Evolutionary conservation across 2,797 vertebrate species (phyloP), one percentile per base, ranked within the genome.

Genomic region (Ctenopoma kingsleyae): DNA sequence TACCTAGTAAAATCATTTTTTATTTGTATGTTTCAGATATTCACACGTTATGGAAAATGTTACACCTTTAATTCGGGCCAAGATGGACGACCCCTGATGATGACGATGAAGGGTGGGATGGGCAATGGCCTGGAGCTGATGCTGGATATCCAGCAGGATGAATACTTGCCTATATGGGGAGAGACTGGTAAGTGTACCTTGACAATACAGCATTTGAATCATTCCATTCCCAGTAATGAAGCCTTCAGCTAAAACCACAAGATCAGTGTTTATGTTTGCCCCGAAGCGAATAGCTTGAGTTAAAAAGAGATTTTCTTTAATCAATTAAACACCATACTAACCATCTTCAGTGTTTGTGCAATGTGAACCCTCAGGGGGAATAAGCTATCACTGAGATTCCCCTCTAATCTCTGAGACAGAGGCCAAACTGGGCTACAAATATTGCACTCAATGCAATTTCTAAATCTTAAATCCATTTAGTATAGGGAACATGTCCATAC

Each of bases 61-160:
- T 99, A 99, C 94, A 99, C 97, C 0, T 99, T 99, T 86, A 99
- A 99, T 38, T 96, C 98, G 0, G 98, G 97, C 46, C 94, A 95
- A 82, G 96, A 98, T 8, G 97, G 96, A 67, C 94, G 95, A 70
- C 94, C 96, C 0, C 92, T 96, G 48, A 87, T 96, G 78, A 93
- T 97, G 85, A 99, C 97, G 56, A 96, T 96, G 94, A 99, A 99
- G 80, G 97, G 98, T 0, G 98, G 98, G 35, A 99, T 96, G 8
- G 98, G 98, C 5, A 99, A 99, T 0, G 98, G 98, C 53, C 94
- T 99, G 92, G 98, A 99, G 91, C 96, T 99, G 91, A 99, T 99
- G 98, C 80, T 99, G 89, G 98, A 99, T 79, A 99, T 99, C 76
- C 98, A 99, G 88, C 98, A 99, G 89, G 98, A 99, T 5, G 98